Conservation (phyloP, 2,888 invertebrate genomes). For the Sphecodes monilicornis region DNA sequence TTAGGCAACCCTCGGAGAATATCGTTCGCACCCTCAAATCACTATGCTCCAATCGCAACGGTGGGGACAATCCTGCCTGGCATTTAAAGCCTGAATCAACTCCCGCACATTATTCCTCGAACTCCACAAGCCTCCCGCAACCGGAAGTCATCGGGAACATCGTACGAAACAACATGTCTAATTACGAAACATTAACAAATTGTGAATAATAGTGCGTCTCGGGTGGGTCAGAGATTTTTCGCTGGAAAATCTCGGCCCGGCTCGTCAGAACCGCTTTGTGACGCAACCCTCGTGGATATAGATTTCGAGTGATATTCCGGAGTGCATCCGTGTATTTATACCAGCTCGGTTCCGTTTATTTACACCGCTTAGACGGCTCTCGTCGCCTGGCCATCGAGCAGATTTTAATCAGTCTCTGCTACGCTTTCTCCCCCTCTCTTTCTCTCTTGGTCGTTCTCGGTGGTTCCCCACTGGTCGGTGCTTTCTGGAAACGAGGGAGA, state of each 20-base stretch:
- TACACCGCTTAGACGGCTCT: not conserved
- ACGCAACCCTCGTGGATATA: conserved; percentile 16
- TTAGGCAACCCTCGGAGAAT: not conserved
- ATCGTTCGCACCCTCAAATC: not conserved
- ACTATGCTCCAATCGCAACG: not conserved
- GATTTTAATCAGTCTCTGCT: not conserved
- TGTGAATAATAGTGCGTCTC: no score
- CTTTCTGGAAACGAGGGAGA: not conserved
- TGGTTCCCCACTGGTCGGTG: not conserved
- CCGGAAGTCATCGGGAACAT: not conserved
- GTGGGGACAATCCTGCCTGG: not conserved
- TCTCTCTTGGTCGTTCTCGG: not conserved
- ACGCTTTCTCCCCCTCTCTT: not conserved
- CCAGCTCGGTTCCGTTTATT: conserved; percentile 19
- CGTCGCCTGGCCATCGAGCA: conserved; percentile 1
- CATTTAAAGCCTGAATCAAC: not conserved
- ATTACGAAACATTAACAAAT: no score
- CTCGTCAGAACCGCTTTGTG: conserved; percentile 3
- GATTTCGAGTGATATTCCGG: conserved; percentile 14
- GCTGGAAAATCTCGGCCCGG: conserved; percentile 3
- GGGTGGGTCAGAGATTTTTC: conserved; percentile 37
- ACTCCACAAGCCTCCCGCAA: not conserved
- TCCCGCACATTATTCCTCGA: no score
- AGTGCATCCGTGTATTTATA: conserved; percentile 18
- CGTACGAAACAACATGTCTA: no score